phyloP scores from a whole-genome alignment of 1,140 invertebrate genomes.

The Dryas iulia region DNA sequence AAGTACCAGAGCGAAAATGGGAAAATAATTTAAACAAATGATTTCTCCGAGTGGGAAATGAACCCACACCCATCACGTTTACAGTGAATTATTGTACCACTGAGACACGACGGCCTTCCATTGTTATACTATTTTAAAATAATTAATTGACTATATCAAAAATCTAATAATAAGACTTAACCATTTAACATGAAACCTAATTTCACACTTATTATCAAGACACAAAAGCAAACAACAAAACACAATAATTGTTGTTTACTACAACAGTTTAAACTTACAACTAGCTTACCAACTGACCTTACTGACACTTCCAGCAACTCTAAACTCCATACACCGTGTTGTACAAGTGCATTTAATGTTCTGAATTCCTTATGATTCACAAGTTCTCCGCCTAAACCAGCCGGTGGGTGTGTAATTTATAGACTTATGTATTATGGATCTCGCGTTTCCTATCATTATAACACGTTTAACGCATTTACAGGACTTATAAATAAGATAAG shows the following conservation, averaged over 20 bases:
- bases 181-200: neutral
- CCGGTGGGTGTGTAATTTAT: conserved; percentile 25
- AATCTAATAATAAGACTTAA: neutral
- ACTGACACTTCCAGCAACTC: conserved; percentile 26
- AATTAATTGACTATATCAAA: too few relatives aligned
- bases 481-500: conserved; percentile 3
- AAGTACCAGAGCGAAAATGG: too few relatives aligned
- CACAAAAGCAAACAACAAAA: neutral
- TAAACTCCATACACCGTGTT: conserved; percentile 21
- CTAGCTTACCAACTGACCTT: neutral
- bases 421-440: conserved; percentile 11
- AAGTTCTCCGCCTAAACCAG: conserved; percentile 26
- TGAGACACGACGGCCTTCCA: too few relatives aligned
- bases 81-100: too few relatives aligned
- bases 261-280: neutral
- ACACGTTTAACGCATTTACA: conserved; percentile 24
- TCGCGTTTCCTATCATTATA: conserved; percentile 20
- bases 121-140: too few relatives aligned
- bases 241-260: too few relatives aligned
- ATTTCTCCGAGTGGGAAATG: too few relatives aligned
- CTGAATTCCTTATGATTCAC: conserved; percentile 47
- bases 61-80: too few relatives aligned
- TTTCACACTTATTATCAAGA: neutral
- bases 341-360: conserved; percentile 56
- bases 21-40: too few relatives aligned